Evolutionary conservation across 2,888 invertebrate species (phyloP), one percentile per base, ranked within the genome.

Genomic region (Quadriops clusia): DNA sequence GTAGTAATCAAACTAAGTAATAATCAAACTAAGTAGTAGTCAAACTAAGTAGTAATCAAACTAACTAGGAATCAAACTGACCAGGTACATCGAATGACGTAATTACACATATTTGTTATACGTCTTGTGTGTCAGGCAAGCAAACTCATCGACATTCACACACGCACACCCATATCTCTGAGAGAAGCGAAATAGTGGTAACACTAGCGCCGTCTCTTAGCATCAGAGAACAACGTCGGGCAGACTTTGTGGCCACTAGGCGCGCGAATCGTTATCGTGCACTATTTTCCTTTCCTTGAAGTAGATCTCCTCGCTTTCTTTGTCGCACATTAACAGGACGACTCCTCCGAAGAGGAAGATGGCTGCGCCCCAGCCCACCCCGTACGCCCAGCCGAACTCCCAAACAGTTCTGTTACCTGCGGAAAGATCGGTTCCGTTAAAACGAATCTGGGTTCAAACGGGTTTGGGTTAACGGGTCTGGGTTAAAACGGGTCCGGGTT

Each of bases 341-440:
- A 91, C 87, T 32, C 89, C 91, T 24, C 93, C 93, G 60, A 94
- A 87, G 28, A 93, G 71, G 67, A 95, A 93, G 54, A 94, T 89
- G 50, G 90, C 89, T 23, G 93, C 87, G 42, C 93, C 94, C 94
- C 95, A 97, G 9, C 91, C 94, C 14, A 95, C 86, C 27, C 95
- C 94, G 60, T 97, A 97, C 24, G 94, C 93, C 93, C 94, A 97
- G 28, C 94, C 94, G 54, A 97, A 95, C 61, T 94, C 91, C 93
- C 93, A 94, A 51, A 86, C 77, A 34, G 81, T 76, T 51, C 89
- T 72, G 64, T 90, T 89, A 46, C 87, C 87, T 85, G 58, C 10
- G 46, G 47, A 39, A 39, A 28, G 27, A 23, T 28, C n/a, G n/a
- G n/a, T n/a, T n/a, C n/a, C n/a, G n/a, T n/a, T n/a, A n/a, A n/a